Percentiles rank a stretch among this genome's conserved stretches.
These are phyloP conservation scores for Drosophila nr. perissopoda DNA, from an alignment of 2,888 invertebrate species.

Conservation along the genomic window DNA sequence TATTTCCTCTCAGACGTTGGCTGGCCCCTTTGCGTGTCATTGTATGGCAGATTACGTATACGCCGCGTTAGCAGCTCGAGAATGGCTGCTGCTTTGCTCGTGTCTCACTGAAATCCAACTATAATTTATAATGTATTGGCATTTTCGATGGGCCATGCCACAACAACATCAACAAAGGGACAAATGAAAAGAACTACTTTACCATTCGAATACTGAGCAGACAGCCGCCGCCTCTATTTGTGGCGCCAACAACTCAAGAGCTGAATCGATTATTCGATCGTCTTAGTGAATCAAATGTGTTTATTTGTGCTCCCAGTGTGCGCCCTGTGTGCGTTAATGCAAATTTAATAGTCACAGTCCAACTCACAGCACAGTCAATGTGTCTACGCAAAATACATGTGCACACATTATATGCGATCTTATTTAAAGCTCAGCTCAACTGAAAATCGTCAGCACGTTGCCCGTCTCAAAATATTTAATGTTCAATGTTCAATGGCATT, in stretches of 20 bases:
- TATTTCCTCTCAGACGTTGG: conserved; percentile 32
- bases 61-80: conserved; percentile 52
- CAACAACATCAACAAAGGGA: conserved; percentile 3
- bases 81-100: conserved; percentile 11
- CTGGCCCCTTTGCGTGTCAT: conserved; percentile 34
- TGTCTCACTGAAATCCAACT: conserved; percentile 53
- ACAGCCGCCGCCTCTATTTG: conserved; percentile 26
- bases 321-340: conserved; percentile 32
- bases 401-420: conserved; percentile 14
- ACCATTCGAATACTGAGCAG: conserved; percentile 17
- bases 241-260: conserved; percentile 43
- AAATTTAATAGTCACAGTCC: conserved; percentile 33
- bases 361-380: not conserved
- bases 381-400: not conserved
- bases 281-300: conserved; percentile 24
- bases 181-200: conserved; percentile 35
- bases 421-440: conserved; percentile 15
- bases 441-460: not conserved
- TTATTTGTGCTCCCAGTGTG: not conserved
- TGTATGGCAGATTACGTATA: conserved; percentile 69
- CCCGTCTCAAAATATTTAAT: not conserved
- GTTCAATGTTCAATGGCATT: conserved; percentile 47
- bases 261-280: conserved; percentile 59
- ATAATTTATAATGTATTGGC: conserved; percentile 75
- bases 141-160: conserved; percentile 30